Conservation (phyloP, 2,888 invertebrate species). For the Oscheius sp. region DNA sequence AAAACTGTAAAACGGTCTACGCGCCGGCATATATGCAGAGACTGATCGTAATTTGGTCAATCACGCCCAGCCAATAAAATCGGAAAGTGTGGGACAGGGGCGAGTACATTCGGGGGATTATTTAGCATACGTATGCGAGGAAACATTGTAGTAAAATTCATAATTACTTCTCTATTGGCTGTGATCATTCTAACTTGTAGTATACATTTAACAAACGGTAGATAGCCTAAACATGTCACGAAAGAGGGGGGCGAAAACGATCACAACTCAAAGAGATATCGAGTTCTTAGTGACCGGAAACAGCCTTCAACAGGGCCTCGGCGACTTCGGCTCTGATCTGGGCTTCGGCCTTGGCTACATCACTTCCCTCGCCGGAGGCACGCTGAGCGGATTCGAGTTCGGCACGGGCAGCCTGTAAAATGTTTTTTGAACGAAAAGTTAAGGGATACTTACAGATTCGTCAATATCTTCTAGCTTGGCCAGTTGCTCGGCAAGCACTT, state of each 20-base stretch:
- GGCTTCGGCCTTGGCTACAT: conserved; percentile 69
- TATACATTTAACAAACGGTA: conserved; percentile 16
- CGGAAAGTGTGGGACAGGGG: background rate
- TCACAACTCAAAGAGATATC: conserved; percentile 20
- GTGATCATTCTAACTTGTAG: conserved; percentile 27
- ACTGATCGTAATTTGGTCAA: no score
- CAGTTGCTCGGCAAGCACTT: conserved; percentile 71
- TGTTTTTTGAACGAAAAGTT: background rate
- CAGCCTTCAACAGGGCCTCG: conserved; percentile 39
- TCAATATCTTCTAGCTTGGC: conserved; percentile 68
- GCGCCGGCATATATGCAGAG: no score
- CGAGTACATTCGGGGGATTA: background rate
- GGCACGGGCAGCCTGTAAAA: conserved; percentile 63
- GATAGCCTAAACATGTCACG: conserved; percentile 1
- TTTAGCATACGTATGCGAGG: background rate
- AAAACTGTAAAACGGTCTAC: no score
- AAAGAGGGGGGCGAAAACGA: conserved; percentile 19
- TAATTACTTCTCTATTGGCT: conserved; percentile 20
- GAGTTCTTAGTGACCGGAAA: conserved; percentile 26
- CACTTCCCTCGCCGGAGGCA: conserved; percentile 63
- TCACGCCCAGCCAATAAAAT: no score
- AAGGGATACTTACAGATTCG: conserved; percentile 59
- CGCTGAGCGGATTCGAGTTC: conserved; percentile 70
- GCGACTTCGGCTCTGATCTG: conserved; percentile 64
- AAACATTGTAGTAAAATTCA: conserved; percentile 5